Percentiles rank a stretch among this genome's conserved stretches.
phyloP scores from a whole-genome alignment of 2,888 invertebrate genomes.

The Ophion obscuratus region DNA sequence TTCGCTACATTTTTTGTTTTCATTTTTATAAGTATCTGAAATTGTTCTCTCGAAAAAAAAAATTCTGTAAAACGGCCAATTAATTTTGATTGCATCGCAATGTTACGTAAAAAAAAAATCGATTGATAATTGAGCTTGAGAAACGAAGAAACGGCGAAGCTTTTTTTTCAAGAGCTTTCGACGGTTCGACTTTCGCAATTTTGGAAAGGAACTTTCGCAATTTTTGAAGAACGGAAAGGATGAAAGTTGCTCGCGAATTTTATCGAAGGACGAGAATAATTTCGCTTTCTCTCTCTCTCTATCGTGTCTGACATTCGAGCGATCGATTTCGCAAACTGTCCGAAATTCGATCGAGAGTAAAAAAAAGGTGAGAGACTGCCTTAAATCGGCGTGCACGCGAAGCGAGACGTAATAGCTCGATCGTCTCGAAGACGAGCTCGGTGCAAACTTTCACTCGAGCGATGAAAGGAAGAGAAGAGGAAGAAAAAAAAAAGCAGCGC shows the following conservation, averaged over 20 bases:
- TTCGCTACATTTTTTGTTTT: too few relatives aligned
- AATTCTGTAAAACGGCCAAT: too few relatives aligned
- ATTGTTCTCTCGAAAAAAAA: too few relatives aligned
- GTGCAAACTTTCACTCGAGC: conserved; percentile 61
- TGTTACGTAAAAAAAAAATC: too few relatives aligned
- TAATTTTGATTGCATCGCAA: too few relatives aligned
- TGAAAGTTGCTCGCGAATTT: neutral
- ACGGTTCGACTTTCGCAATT: neutral
- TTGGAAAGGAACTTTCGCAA: neutral
- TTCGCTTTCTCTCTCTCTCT: neutral
- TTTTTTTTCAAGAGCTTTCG: neutral
- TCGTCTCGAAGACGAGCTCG: conserved; percentile 48
- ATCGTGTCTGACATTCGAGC: neutral
- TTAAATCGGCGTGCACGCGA: conserved; percentile 2
- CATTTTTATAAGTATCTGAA: too few relatives aligned
- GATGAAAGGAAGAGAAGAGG: conserved; percentile 14
- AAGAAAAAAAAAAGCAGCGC: conserved; percentile 2
- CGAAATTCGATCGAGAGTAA: conserved; percentile 1
- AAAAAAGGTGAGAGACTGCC: conserved; percentile 8
- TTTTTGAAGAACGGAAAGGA: neutral
- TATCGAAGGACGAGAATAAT: neutral
- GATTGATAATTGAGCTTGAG: neutral
- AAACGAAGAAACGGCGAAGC: neutral
- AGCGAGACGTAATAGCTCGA: conserved; percentile 40
- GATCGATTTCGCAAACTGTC: neutral